phyloP scores from a whole-genome alignment of 2,113 vertebrate genomes.

The Alaudala cheleensis region DNA sequence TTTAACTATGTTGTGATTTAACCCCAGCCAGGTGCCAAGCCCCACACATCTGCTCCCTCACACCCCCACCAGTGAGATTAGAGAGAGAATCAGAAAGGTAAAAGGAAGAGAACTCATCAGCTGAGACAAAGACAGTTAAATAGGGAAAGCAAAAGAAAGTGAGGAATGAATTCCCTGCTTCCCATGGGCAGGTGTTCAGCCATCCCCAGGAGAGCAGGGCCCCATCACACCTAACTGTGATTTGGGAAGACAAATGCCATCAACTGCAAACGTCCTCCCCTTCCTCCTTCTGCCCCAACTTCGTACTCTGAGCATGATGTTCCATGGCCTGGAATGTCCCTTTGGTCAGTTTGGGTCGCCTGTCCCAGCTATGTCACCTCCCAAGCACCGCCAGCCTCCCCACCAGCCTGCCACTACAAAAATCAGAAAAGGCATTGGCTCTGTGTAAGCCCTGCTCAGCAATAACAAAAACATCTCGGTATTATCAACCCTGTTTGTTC shows the following conservation, averaged over 20 bases:
- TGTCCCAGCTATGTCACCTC: accelerated
- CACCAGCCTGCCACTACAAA: accelerated
- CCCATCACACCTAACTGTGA: accelerated
- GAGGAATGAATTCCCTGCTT: not conserved
- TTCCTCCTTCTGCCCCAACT: not conserved
- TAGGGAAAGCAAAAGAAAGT: not conserved
- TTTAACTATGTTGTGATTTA: not conserved
- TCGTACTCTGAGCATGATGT: accelerated
- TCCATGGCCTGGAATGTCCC: too few species aligned
- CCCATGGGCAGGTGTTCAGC: not conserved
- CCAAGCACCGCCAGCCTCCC: not conserved
- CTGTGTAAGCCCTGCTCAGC: not conserved
- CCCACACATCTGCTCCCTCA: not conserved
- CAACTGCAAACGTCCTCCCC: accelerated
- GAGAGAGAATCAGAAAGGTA: not conserved
- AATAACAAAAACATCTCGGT: not conserved
- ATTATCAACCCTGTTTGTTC: accelerated
- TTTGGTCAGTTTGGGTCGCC: not conserved
- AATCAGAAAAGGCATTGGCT: not conserved
- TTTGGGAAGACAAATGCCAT: accelerated
- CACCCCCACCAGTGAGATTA: accelerated
- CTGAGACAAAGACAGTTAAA: not conserved
- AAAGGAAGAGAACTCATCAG: not conserved
- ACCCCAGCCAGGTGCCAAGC: not conserved
- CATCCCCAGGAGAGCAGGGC: not conserved